Percentiles rank a stretch among this genome's conserved stretches.
Evolutionary conservation across 2,888 invertebrate species (phyloP).

Genomic region (Scaptomyza caliginosa): DNA sequence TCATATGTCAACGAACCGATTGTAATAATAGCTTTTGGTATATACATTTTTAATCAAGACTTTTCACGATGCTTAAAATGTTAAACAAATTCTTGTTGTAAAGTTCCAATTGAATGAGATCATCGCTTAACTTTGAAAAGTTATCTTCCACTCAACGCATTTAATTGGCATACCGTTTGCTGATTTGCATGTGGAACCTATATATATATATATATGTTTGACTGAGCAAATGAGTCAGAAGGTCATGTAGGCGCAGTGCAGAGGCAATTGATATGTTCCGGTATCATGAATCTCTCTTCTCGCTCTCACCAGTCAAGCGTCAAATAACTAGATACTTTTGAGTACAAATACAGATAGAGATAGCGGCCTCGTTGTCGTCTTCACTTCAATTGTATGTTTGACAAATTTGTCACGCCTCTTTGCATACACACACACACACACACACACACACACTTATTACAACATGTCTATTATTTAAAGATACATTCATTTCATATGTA

Average conservation of each 20-base stretch:
- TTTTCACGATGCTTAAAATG: no score
- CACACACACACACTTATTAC: no score
- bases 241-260: conserved; percentile 41
- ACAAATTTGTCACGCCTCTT: conserved; percentile 58
- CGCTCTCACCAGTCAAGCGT: conserved; percentile 58
- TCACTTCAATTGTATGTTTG: conserved; percentile 50
- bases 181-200: conserved; percentile 48
- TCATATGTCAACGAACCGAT: conserved; percentile 30
- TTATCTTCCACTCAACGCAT: conserved; percentile 41
- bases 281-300: conserved; percentile 53
- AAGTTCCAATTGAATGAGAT: conserved; percentile 39
- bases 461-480: conserved; percentile 12
- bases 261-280: conserved; percentile 72
- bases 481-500: neutral
- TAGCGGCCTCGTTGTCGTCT: conserved; percentile 25
- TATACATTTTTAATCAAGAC: no score
- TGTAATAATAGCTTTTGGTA: neutral
- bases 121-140: conserved; percentile 33
- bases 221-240: conserved; percentile 59
- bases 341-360: conserved; percentile 21
- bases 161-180: conserved; percentile 45
- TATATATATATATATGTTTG: conserved; percentile 12
- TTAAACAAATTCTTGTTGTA: neutral
- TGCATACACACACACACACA: conserved; percentile 21
- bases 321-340: conserved; percentile 53